A percentile compares a stretch with the other conserved stretches of the same genome.
These are phyloP conservation scores for Muntiacus muntjak DNA, from an alignment of 2,113 vertebrate genomes.

Conservation along the genomic window DNA sequence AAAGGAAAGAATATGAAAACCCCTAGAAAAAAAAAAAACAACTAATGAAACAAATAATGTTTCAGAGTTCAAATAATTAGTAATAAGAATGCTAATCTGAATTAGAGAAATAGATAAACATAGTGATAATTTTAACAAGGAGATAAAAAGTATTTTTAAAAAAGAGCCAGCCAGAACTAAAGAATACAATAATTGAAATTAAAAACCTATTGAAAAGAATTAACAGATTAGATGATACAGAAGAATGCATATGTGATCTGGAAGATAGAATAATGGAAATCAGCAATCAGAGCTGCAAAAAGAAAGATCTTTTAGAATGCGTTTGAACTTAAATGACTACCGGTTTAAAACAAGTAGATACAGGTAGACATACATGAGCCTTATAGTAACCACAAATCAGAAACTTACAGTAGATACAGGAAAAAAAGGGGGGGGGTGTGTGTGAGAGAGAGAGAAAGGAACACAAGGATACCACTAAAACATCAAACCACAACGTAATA, in stretches of 20 bases:
- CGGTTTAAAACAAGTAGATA: background rate
- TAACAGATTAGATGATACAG: background rate
- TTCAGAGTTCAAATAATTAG: background rate
- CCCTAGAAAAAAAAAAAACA: background rate
- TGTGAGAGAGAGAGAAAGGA: background rate
- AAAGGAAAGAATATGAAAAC: background rate
- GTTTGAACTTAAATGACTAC: background rate
- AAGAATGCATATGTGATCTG: background rate
- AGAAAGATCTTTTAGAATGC: background rate
- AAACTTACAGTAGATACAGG: background rate
- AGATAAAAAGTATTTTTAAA: background rate
- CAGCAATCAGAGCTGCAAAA: background rate
- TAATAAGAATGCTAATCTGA: background rate
- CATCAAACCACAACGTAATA: background rate
- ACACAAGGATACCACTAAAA: background rate
- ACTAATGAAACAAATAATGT: background rate
- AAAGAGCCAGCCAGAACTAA: background rate
- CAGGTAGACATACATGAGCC: background rate
- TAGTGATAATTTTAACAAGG: background rate
- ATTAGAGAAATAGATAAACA: background rate
- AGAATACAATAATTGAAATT: background rate
- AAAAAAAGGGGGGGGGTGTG: background rate
- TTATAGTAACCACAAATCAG: background rate
- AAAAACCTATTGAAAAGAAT: background rate
- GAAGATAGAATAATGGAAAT: background rate